phyloP scores from a whole-genome alignment of 1,140 invertebrate genomes.

The Apocrypta bakeri region DNA sequence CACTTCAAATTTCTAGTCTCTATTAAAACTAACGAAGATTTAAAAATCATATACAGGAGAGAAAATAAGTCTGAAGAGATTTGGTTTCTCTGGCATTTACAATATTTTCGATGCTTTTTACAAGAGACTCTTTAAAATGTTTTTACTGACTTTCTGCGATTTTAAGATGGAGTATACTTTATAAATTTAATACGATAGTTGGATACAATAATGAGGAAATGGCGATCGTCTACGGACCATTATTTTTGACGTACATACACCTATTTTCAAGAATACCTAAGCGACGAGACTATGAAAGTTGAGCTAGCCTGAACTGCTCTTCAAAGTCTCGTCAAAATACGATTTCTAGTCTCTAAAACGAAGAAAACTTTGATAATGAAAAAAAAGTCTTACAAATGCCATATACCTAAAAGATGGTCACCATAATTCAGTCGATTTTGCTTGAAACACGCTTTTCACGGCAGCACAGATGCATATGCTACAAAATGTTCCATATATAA shows the following conservation, averaged over 20 bases:
- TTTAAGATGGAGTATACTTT: no score
- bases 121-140: not conserved
- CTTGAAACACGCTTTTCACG: no score
- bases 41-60: not conserved
- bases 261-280: no score
- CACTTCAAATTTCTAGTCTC: not conserved
- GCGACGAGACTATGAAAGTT: not conserved
- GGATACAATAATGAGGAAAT: no score
- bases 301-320: not conserved
- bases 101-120: not conserved
- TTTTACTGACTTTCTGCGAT: not conserved
- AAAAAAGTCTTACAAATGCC: no score
- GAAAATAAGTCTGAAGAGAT: not conserved
- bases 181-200: no score
- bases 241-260: no score
- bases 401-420: no score
- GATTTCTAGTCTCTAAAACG: not conserved
- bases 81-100: not conserved
- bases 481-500: not conserved
- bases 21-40: conserved; percentile 41
- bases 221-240: no score
- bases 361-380: no score
- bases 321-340: not conserved
- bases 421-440: no score
- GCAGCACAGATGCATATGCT: no score